Conservation (phyloP, 2,797 vertebrate species). For the Myotis myotis region DNA sequence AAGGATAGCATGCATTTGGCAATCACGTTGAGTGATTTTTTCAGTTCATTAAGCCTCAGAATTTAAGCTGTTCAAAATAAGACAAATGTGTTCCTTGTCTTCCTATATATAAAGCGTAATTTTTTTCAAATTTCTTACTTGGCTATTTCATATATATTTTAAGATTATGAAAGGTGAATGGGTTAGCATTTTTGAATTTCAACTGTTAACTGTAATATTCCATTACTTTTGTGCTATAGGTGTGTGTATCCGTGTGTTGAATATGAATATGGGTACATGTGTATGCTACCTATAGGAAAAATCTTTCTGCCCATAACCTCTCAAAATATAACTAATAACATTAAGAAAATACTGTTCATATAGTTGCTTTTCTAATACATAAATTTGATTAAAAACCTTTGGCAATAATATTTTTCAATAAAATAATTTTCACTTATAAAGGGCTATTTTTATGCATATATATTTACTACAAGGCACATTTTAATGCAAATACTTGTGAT, state of each 20-base stretch:
- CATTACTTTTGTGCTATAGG: background rate
- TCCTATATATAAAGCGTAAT: constrained; percentile 58
- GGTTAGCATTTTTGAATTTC: constrained; percentile 45
- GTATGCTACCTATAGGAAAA: background rate
- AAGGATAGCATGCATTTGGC: constrained; percentile 52
- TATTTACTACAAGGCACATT: background rate
- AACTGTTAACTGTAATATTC: background rate
- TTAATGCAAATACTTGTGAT: background rate
- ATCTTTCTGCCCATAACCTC: background rate
- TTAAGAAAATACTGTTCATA: background rate
- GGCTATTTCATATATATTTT: constrained; percentile 46
- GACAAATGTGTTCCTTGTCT: constrained; percentile 67
- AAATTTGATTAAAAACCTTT: background rate
- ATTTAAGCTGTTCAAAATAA: constrained; percentile 70
- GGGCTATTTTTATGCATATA: background rate
- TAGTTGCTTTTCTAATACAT: background rate
- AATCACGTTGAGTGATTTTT: constrained; percentile 65
- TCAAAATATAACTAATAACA: background rate
- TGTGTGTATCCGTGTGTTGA: background rate
- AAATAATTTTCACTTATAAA: background rate
- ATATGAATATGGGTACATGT: background rate
- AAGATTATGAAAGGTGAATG: constrained; percentile 41
- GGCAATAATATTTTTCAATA: background rate
- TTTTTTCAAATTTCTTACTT: constrained; percentile 67
- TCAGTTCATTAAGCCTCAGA: constrained; percentile 70